These are phyloP conservation scores for Erpetoichthys calabaricus DNA, from an alignment of 2,797 vertebrate species.

Conservation along the genomic window DNA sequence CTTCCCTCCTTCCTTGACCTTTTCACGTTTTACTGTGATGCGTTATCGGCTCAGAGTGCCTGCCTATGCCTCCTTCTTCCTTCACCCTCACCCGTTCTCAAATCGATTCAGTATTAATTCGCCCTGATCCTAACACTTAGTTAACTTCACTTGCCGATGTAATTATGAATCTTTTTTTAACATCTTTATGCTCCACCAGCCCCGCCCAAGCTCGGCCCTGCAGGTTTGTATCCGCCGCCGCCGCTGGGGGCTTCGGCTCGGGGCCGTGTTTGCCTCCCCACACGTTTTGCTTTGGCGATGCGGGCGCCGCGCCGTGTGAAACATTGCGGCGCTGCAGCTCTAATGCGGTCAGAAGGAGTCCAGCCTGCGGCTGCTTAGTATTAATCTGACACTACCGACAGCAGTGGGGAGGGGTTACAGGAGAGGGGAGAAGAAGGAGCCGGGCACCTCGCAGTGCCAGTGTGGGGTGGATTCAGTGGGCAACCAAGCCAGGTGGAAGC, in stretches of 20 bases:
- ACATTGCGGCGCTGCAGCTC: conserved; percentile 30
- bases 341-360: conserved; percentile 25
- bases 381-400: conserved; percentile 18
- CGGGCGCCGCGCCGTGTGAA: conserved; percentile 13
- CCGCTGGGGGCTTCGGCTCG: conserved; percentile 4
- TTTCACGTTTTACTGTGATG: neutral
- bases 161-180: conserved; percentile 9
- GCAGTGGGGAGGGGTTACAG: conserved; percentile 25
- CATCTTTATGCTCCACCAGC: neutral
- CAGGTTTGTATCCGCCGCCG: conserved; percentile 1
- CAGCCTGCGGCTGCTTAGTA: conserved; percentile 19
- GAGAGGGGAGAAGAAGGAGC: neutral
- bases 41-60: too few relatives aligned
- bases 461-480: too few relatives aligned
- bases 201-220: neutral
- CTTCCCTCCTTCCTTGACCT: conserved; percentile 8
- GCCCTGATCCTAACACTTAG: conserved; percentile 21
- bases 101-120: too few relatives aligned
- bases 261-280: neutral
- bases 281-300: neutral
- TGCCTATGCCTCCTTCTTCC: too few relatives aligned
- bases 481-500: too few relatives aligned
- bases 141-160: conserved; percentile 33
- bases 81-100: too few relatives aligned
- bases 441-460: too few relatives aligned